These are phyloP conservation scores for Mastigias papua DNA, from an alignment of 30 jellyfish, hydroid and myxozoan species.

Conservation along the genomic window DNA sequence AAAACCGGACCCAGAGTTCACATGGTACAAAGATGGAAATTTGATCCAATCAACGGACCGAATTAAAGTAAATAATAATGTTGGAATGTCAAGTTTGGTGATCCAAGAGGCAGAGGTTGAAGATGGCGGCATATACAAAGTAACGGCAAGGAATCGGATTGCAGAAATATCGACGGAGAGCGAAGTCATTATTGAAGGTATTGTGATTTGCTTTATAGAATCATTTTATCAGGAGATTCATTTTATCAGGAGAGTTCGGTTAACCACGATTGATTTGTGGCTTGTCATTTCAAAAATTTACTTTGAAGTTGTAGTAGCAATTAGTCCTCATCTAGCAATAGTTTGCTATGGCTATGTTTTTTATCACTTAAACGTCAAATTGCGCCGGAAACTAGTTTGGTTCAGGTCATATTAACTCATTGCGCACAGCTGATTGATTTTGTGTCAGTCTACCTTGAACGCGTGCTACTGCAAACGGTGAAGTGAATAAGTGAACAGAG, in stretches of 20 bases:
- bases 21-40: slow-evolving; percentile 88
- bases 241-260: not conserved
- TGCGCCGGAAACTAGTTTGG: too few relatives aligned
- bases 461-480: too few relatives aligned
- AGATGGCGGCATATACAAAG: slow-evolving; percentile 88
- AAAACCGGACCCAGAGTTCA: slow-evolving; percentile 78
- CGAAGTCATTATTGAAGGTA: slow-evolving; percentile 88
- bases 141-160: slow-evolving; percentile 80
- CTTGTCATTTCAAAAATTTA: not conserved
- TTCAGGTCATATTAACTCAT: too few relatives aligned
- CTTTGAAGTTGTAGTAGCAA: not conserved
- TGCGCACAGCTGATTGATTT: too few relatives aligned
- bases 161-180: slow-evolving; percentile 89
- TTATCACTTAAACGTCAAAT: too few relatives aligned
- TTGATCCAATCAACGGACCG: slow-evolving; percentile 67
- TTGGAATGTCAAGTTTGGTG: slow-evolving; percentile 75
- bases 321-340: not conserved
- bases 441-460: too few relatives aligned
- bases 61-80: slow-evolving; percentile 66
- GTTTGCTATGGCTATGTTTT: too few relatives aligned
- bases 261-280: not conserved
- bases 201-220: not conserved
- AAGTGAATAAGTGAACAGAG: too few relatives aligned
- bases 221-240: not conserved
- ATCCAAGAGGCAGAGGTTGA: slow-evolving; percentile 77